Conservation (phyloP, 2,888 invertebrate genomes). For the Acronicta psi region DNA sequence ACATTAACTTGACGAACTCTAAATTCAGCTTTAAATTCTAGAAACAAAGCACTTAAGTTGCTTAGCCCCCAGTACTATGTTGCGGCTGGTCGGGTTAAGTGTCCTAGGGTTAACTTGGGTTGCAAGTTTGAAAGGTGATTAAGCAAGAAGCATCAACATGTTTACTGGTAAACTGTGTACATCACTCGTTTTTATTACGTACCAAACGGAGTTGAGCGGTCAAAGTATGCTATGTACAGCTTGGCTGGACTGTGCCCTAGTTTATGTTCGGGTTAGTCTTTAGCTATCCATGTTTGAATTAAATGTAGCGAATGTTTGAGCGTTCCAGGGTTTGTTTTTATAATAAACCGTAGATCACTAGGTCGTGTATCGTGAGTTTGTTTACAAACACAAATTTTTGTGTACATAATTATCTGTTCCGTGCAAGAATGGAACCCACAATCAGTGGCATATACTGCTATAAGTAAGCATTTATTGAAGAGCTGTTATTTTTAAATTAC, state of each 20-base stretch:
- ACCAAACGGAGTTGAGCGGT: slow-evolving; percentile 30
- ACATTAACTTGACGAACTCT: slow-evolving; percentile 50
- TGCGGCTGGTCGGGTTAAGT: slow-evolving; percentile 53
- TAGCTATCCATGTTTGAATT: slow-evolving; percentile 3
- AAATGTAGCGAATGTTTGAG: slow-evolving; percentile 1
- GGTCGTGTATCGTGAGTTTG: no score
- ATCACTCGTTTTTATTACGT: slow-evolving; percentile 54
- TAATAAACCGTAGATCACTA: no score
- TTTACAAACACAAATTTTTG: no score
- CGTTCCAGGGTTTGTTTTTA: no score
- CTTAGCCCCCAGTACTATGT: slow-evolving; percentile 49
- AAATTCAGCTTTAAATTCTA: slow-evolving; percentile 53
- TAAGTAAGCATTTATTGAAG: no score
- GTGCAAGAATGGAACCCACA: no score
- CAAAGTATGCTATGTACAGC: slow-evolving; percentile 29
- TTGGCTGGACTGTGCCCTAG: slow-evolving; percentile 5
- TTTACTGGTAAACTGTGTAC: slow-evolving; percentile 43
- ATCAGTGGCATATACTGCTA: no score
- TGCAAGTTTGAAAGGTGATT: slow-evolving; percentile 57
- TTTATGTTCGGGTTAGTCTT: slow-evolving; percentile 26
- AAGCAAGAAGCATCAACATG: slow-evolving; percentile 57
- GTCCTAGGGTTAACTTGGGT: slow-evolving; percentile 47
- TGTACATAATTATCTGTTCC: no score
- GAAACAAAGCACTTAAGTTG: slow-evolving; percentile 55
- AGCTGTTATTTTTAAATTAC: no score